Conservation (phyloP, 2,888 invertebrate species). For the Ophioninae sp. region DNA sequence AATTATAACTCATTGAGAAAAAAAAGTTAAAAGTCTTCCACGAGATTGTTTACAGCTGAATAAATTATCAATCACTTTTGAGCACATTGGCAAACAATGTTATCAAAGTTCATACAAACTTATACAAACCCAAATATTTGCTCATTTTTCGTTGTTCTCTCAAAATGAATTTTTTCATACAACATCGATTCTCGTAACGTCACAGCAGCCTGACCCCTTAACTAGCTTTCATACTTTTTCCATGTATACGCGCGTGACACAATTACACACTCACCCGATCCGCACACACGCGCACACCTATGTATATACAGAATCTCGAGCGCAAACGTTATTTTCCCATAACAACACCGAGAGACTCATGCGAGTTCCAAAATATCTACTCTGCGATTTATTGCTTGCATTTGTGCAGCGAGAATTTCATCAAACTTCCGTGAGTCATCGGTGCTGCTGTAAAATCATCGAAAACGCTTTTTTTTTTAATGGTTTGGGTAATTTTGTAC, state of each 20-base stretch:
- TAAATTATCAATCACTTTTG: too few species aligned
- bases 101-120: too few species aligned
- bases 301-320: conserved; percentile 47
- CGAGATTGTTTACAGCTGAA: too few species aligned
- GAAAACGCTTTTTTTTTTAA: conserved; percentile 7
- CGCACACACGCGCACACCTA: conserved; percentile 9
- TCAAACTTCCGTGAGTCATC: conserved; percentile 31
- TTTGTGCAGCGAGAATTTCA: conserved; percentile 20
- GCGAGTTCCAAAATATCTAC: conserved; percentile 27
- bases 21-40: too few species aligned
- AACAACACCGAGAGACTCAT: conserved; percentile 31
- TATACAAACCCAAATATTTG: too few species aligned
- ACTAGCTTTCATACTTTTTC: conserved; percentile 43
- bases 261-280: conserved; percentile 18
- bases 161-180: too few species aligned
- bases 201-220: too few species aligned
- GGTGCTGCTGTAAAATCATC: conserved; percentile 4
- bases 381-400: conserved; percentile 30
- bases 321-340: conserved; percentile 30
- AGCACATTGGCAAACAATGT: too few species aligned
- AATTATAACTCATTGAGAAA: too few species aligned
- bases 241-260: conserved; percentile 44
- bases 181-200: too few species aligned
- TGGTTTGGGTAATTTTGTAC: too few species aligned
- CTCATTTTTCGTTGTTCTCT: too few species aligned